Evolutionary conservation across 2,797 vertebrate genomes (phyloP).

Genomic region (Pantherophis alleghaniensis): DNA sequence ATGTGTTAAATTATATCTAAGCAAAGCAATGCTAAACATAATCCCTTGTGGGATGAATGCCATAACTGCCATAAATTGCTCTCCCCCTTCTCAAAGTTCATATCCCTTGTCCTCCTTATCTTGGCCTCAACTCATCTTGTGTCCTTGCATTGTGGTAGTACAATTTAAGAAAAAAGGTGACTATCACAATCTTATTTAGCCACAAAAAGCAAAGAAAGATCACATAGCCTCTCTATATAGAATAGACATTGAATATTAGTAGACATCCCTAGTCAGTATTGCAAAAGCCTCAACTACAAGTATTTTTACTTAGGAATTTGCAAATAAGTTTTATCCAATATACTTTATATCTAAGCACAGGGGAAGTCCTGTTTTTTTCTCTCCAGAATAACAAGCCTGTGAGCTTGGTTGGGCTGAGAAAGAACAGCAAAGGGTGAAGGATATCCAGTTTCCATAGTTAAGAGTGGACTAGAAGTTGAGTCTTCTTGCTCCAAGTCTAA

Average conservation of each 20-base stretch:
- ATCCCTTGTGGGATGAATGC: not conserved
- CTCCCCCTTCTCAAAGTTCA: not conserved
- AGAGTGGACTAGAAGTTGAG: not conserved
- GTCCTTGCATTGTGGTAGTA: not conserved
- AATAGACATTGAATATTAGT: not conserved
- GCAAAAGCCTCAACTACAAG: not conserved
- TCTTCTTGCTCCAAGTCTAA: not conserved
- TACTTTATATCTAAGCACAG: not conserved
- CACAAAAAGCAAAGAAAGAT: not conserved
- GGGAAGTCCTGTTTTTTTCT: not conserved
- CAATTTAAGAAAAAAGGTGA: not conserved
- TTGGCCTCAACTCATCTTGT: not conserved
- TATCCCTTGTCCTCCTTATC: not conserved
- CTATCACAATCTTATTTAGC: not conserved
- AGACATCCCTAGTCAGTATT: not conserved
- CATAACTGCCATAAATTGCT: not conserved
- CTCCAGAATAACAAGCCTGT: not conserved
- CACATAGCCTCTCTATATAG: not conserved
- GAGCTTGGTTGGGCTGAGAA: not conserved
- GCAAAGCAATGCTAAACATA: not conserved
- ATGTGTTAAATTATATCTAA: not conserved
- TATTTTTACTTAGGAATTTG: not conserved
- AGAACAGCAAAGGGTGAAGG: not conserved
- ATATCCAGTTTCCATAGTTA: not conserved
- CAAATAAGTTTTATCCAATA: not conserved